Conservation (phyloP, 2,797 vertebrate species). For the Rhinoraja longicauda region DNA sequence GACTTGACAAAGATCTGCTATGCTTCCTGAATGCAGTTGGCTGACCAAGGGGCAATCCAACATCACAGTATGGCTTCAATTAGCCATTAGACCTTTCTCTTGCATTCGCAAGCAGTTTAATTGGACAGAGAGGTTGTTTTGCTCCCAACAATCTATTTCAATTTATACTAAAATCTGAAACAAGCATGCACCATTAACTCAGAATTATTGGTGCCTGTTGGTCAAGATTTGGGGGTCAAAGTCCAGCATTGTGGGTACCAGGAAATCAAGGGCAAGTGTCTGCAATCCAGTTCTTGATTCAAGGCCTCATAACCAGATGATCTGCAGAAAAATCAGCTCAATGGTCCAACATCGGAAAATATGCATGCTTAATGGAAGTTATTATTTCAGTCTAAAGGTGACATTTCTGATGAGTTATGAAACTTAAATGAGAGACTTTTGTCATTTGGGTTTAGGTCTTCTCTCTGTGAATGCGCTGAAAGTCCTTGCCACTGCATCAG, state of each 20-base stretch:
- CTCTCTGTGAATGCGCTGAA: conserved; percentile 61
- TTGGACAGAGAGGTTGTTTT: background rate
- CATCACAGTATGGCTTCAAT: background rate
- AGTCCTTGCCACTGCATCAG: conserved; percentile 65
- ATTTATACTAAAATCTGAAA: background rate
- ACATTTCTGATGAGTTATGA: too few relatives aligned
- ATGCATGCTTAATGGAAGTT: background rate
- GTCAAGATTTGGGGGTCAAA: background rate
- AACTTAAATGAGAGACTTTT: background rate
- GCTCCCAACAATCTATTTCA: background rate
- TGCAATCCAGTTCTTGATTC: background rate
- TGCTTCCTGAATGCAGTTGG: background rate
- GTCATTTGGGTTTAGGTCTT: conserved; percentile 53
- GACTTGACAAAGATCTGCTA: too few relatives aligned
- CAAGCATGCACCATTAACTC: background rate
- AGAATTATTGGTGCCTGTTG: background rate
- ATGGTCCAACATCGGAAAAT: background rate
- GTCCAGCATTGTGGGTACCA: background rate
- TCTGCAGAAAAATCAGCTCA: background rate
- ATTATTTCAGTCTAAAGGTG: background rate
- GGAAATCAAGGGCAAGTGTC: background rate
- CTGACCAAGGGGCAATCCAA: background rate
- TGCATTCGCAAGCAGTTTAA: background rate
- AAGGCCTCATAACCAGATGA: background rate
- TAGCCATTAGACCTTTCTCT: background rate